These are phyloP conservation scores for Trissolcus japonicus DNA, from an alignment of 2,888 invertebrate genomes.

Conservation along the genomic window DNA sequence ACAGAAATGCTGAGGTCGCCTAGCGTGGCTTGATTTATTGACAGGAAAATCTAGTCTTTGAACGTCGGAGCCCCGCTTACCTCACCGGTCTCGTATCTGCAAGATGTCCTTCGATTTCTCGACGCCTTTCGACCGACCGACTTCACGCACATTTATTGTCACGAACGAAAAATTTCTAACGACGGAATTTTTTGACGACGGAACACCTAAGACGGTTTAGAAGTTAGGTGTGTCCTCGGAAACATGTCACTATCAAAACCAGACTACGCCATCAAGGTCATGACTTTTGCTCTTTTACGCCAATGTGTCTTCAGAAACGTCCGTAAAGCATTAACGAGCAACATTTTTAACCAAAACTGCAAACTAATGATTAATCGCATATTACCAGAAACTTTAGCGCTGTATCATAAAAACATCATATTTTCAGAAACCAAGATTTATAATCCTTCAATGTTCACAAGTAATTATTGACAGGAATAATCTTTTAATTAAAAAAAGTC, in stretches of 20 bases:
- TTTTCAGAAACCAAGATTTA: conserved; percentile 28
- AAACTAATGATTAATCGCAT: conserved; percentile 33
- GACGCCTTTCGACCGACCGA: conserved; percentile 42
- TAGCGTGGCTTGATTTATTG: conserved; percentile 74
- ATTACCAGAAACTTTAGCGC: conserved; percentile 28
- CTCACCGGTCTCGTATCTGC: conserved; percentile 62
- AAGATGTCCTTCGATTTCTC: conserved; percentile 54
- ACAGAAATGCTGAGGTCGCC: conserved; percentile 73
- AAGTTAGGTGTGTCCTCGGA: background rate
- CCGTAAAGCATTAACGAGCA: conserved; percentile 17
- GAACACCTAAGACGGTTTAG: background rate
- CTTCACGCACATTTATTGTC: conserved; percentile 35
- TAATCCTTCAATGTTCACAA: conserved; percentile 11
- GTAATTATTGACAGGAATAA: no score
- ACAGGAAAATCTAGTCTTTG: conserved; percentile 76
- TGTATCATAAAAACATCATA: conserved; percentile 41
- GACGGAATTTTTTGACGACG: conserved; percentile 3
- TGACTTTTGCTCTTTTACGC: background rate
- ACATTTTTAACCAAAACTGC: conserved; percentile 11
- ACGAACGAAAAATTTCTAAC: conserved; percentile 24
- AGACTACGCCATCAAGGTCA: no score
- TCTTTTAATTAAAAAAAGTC: no score
- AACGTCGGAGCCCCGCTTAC: conserved; percentile 65
- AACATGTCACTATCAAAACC: background rate
- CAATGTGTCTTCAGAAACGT: background rate